phyloP scores from a whole-genome alignment of 1,140 invertebrate genomes.

The Pentalonia nigronervosa region DNA sequence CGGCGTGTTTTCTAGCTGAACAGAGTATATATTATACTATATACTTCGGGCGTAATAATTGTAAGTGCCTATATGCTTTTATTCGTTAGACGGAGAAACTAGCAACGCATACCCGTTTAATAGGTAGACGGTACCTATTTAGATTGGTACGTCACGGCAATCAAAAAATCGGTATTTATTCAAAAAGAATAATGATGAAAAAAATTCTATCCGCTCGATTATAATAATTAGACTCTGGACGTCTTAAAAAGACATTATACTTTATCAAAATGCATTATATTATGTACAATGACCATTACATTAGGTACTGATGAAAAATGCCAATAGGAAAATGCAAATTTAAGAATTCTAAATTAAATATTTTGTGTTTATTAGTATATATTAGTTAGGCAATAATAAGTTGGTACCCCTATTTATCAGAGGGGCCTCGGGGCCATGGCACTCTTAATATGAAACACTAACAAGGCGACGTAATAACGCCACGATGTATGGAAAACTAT shows the following conservation, averaged over 20 bases:
- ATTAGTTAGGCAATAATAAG: not conserved
- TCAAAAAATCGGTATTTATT: not conserved
- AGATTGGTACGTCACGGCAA: not conserved
- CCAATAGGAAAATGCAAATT: not conserved
- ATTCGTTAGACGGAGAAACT: not conserved
- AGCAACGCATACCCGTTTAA: too few relatives aligned
- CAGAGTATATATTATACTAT: not conserved
- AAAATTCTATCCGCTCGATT: not conserved
- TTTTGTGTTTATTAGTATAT: not conserved
- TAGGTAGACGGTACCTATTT: too few relatives aligned
- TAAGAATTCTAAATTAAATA: too few relatives aligned
- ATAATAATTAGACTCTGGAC: not conserved
- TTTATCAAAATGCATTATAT: too few relatives aligned
- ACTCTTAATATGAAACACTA: not conserved
- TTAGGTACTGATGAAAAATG: not conserved
- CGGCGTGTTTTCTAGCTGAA: too few relatives aligned
- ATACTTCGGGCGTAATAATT: not conserved
- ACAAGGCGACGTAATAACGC: not conserved
- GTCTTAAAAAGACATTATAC: not conserved
- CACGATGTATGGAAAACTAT: not conserved
- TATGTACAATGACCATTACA: not conserved
- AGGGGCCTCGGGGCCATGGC: too few relatives aligned
- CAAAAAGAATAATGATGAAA: not conserved
- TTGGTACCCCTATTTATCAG: not conserved
- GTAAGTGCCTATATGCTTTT: not conserved